These are phyloP conservation scores for Anisognathus igniventris DNA, from an alignment of 2,797 vertebrate genomes.

Conservation along the genomic window DNA sequence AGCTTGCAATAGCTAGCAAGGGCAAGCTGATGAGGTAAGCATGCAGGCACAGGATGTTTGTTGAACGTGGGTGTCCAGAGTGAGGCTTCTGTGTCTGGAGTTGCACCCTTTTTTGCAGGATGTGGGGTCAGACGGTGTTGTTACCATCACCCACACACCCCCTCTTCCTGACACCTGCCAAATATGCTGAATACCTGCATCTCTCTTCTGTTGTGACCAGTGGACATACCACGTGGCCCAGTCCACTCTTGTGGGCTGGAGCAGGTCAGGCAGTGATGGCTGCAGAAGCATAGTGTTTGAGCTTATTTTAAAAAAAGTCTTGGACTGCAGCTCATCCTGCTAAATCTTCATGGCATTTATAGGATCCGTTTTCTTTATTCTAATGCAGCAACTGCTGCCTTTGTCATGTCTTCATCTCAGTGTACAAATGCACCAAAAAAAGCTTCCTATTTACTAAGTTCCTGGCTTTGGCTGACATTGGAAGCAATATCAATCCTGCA, in stretches of 20 bases:
- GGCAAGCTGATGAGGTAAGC: slow-evolving; percentile 34
- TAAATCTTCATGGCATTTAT: neutral
- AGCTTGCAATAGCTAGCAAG: neutral
- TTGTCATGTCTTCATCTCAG: neutral
- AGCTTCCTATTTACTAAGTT: neutral
- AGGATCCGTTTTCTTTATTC: neutral
- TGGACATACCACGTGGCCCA: neutral
- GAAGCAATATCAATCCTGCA: neutral
- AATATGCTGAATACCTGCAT: neutral
- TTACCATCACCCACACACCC: neutral
- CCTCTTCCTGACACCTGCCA: neutral
- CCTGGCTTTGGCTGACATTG: neutral
- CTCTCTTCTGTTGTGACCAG: neutral
- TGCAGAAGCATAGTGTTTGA: neutral
- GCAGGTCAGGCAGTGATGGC: neutral
- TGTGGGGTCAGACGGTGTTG: neutral
- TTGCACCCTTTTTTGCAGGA: neutral
- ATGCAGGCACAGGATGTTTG: neutral
- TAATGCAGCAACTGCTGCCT: neutral
- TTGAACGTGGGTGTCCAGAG: slow-evolving; percentile 27
- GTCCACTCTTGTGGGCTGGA: neutral
- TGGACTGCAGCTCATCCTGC: neutral
- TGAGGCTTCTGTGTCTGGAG: neutral
- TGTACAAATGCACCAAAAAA: neutral
- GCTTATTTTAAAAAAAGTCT: neutral